Evolutionary conservation across 92 coral and sea anemone species (phyloP), one percentile per base, ranked within the genome.

Genomic region (Palythoa grandis): DNA sequence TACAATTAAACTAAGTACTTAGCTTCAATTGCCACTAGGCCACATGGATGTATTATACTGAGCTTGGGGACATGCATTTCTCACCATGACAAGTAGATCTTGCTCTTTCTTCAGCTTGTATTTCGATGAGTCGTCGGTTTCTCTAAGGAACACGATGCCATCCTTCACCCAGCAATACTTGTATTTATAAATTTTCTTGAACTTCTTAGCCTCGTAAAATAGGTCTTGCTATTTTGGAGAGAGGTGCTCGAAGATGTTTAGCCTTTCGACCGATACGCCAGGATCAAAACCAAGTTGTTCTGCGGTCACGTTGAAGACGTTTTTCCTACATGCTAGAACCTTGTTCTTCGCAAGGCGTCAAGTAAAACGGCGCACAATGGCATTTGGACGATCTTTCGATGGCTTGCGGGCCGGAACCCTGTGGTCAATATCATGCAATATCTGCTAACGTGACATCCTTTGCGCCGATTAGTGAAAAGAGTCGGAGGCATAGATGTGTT

Each of bases 241-340:
- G 20, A 74, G 78, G 20, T 74, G 78, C 5, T 74, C 78, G 78
- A 74, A 74, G 61, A 74, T 20, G 2, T 19, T 22, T 22, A 74
- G 24, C 12, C 23, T 25, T 47, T 47, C 53, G 14, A 74, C 39
- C 11, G 58, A 74, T 6, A 47, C 13, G 29, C 3, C 17, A 11
- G 60, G 20, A 38, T 74, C 61, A 22, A 74, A 15, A 10, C 78
- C 78, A 3, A 74, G 24, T 50, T 48, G 24, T 12, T 74, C 78
- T 15, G 60, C 10, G 10, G 78, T 74, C 37, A 74, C 60, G 24
- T 38, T n/a, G 29, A 24, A 10, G 9, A 48, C 79, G 4, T 12
- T 20, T 75, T 75, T 53, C 79, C 65, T 20, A 25, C 54, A 38
- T 29, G 79, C 79, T 16, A 75, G 60, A 48, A 75, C 79, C 37